These are phyloP conservation scores for Ochropleura leucogaster DNA, from an alignment of 2,888 invertebrate species.

Conservation along the genomic window DNA sequence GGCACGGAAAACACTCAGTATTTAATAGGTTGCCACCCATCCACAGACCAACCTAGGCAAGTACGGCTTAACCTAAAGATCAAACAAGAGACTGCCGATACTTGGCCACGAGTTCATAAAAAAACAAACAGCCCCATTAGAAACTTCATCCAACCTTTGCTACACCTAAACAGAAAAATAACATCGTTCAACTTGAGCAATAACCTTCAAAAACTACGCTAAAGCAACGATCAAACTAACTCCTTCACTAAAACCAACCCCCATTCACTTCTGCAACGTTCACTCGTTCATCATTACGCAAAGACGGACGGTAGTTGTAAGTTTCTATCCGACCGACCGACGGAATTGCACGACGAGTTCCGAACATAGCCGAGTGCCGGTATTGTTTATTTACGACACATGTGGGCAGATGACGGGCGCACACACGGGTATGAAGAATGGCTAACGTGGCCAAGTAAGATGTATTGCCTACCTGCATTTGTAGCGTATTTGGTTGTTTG, in stretches of 20 bases:
- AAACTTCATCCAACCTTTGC: constrained; percentile 4
- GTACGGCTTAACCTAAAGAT: too few species aligned
- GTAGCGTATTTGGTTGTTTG: constrained; percentile 6
- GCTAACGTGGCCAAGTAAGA: constrained; percentile 18
- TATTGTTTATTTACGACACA: constrained; percentile 59
- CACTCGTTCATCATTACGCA: constrained; percentile 57
- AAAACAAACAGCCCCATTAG: not conserved
- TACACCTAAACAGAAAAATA: constrained; percentile 26
- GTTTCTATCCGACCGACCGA: constrained; percentile 44
- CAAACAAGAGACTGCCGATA: too few species aligned
- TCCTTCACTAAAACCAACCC: constrained; percentile 31
- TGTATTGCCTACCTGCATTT: constrained; percentile 19
- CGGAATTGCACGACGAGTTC: constrained; percentile 38
- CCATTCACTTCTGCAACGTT: constrained; percentile 31
- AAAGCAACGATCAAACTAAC: constrained; percentile 41
- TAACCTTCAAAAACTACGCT: constrained; percentile 16
- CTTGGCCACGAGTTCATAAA: too few species aligned
- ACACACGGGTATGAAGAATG: constrained; percentile 32
- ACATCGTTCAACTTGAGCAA: constrained; percentile 7
- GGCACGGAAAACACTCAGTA: too few species aligned
- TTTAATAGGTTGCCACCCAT: too few species aligned
- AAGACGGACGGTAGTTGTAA: constrained; percentile 52
- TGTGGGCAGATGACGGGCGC: constrained; percentile 21
- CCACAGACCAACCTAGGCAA: too few species aligned
- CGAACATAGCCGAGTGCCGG: constrained; percentile 13